Base-by-base conservation (phyloP, 2,113 vertebrate genomes). In the Nesogale talazaci region DNA sequence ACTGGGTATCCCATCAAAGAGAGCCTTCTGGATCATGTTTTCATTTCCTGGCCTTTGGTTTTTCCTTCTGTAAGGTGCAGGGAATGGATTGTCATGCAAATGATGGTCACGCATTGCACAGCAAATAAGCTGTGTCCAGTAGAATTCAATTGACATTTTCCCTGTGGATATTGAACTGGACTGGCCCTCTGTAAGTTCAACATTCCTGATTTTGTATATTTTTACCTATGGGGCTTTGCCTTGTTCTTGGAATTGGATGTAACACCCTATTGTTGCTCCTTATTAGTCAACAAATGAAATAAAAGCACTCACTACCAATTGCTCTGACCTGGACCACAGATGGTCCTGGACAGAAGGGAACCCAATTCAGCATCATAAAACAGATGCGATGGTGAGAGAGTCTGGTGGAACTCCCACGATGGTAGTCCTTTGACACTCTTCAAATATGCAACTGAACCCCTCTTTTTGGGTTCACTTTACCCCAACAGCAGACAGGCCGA, bases 221-320 rank as follows among this genome's bases (percentile, higher is more conserved):
- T 19, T 63, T 63, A 63, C 61, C 19, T 11, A 61, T 0, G 8
- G 3, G 2, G 61, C 86, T 83, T 46, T 80, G 25, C 92, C 57
- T 76, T 90, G 74, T 63, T 38, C 27, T 69, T 57, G 29, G 36
- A 40, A 80, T 16, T 23, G 2, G 36, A 52, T 31, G 12, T 70
- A 80, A 38, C 42, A 78, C 86, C 29, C 56, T 92, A 8, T 16
- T 36, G 25, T 10, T 74, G 80, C 14, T 10, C 40, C 25, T 86
- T 10, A 23, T 77, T 86, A 89, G 83, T 56, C 83, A 74, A 25
- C 9, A 72, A 88, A 77, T 86, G 31, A 94, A 80, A 86, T 83
- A 83, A 92, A 88, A 83, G 67, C 52, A 38, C 17, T n/a, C 57
- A 59, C 57, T 59, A 59, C 57, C 20, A 20, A 59, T 15, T 20